Percentiles rank a stretch among this genome's conserved stretches.
phyloP scores from a whole-genome alignment of 2,888 invertebrate species.

The Euzetes globulus region DNA sequence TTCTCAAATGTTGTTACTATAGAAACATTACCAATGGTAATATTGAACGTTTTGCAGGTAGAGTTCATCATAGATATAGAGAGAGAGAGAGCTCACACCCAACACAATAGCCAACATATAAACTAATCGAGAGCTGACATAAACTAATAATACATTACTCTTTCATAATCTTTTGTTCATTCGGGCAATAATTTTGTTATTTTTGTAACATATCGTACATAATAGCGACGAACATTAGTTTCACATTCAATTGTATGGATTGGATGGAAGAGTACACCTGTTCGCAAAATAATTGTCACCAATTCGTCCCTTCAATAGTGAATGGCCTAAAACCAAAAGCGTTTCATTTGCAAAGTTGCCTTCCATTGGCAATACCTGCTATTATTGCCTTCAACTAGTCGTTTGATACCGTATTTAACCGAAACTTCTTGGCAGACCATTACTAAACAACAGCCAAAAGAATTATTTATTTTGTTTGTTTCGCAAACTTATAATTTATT shows the following conservation, averaged over 20 bases:
- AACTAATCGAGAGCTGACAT: background rate
- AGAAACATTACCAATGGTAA: conserved; percentile 10
- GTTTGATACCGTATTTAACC: background rate
- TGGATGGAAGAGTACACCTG: background rate
- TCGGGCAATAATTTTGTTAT: conserved; percentile 7
- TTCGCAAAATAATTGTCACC: conserved; percentile 11
- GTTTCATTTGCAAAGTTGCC: background rate
- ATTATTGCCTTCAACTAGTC: background rate
- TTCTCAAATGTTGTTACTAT: background rate
- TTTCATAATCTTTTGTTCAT: conserved; percentile 8
- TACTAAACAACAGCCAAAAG: background rate
- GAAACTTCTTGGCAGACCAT: background rate
- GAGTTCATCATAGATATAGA: background rate
- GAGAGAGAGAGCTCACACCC: conserved; percentile 21
- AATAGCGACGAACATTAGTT: background rate
- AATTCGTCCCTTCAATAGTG: background rate
- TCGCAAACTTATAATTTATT: background rate
- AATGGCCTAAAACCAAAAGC: background rate
- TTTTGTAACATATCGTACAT: background rate
- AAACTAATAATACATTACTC: conserved; percentile 9
- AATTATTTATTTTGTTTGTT: background rate
- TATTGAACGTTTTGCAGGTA: conserved; percentile 20
- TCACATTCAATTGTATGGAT: too few relatives aligned
- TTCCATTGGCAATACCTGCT: background rate
- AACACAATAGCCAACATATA: background rate